Base-by-base conservation (phyloP, 2,888 invertebrate species). In the Cosmia pyralina region DNA sequence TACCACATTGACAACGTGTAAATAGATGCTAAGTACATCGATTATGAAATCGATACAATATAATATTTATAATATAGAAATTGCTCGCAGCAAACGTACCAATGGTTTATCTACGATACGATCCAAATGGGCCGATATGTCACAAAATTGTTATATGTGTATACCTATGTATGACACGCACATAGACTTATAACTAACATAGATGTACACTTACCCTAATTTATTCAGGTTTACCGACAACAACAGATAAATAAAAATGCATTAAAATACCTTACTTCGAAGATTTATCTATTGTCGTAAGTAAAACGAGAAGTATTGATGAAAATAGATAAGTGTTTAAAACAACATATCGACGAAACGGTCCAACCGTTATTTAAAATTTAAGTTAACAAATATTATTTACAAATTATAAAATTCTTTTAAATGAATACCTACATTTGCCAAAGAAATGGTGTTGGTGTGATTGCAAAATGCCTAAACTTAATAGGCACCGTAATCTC, bases 371-470 rank as follows among this genome's bases (percentile, higher is more conserved):
- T 55, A 50, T 64, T 60, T 59, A 57, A 58, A 66, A 19, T 58
- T 52, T 50, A 63, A 64, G 57, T 69, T 67, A 82, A 52, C 11
- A 65, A 67, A 46, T 62, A 71, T 38, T 77, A 81, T 81, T 72
- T 82, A 82, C 81, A 81, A 72, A 58, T 63, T 52, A 69, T 55
- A 69, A 44, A 66, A 60, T 11, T 57, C 13, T 58, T 67, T 50
- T 19, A 62, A 50, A 53, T 38, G 10, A 44, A 58, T 50, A 57
- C n/a, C 34, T 38, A 64, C 38, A 69, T 79, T 71, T 83, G 83
- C 70, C 82, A 83, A 83, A 80, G 71, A 83, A 83, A 83, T 80
- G 83, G 80, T 62, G 60, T 65, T 17, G 50, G 52, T 41, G 72
- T 19, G 17, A 15, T 55, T 53, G 22, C 55, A 64, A 65, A 60